phyloP scores from a whole-genome alignment of 53 echinoderm and acorn worm species.

The Zoroaster sp. region DNA sequence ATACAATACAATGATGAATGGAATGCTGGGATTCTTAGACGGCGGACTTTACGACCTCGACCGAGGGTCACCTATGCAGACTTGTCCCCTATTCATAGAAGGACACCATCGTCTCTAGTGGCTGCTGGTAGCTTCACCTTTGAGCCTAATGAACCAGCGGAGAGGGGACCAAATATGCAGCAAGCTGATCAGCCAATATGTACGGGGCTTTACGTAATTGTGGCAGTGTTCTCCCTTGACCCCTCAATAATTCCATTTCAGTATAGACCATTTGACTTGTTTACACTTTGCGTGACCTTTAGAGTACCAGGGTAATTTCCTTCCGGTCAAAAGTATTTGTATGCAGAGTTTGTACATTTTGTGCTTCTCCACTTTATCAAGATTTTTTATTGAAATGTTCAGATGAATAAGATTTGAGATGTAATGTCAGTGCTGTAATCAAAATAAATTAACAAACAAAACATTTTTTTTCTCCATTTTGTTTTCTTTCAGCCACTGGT shows the following conservation, averaged over 20 bases:
- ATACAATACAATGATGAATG: background rate
- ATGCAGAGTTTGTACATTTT: no score
- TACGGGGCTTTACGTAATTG: background rate
- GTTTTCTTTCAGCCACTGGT: background rate
- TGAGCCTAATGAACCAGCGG: conserved; percentile 11
- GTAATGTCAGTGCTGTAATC: no score
- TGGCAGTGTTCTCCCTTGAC: background rate
- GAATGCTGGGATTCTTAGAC: background rate
- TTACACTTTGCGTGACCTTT: no score
- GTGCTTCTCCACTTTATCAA: no score
- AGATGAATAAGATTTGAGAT: no score
- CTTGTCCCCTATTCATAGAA: conserved; percentile 9
- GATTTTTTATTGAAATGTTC: no score
- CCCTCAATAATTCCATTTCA: background rate
- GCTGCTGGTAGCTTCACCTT: conserved; percentile 39
- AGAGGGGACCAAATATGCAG: background rate
- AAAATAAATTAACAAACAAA: no score
- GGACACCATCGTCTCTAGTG: conserved; percentile 14
- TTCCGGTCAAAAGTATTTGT: no score
- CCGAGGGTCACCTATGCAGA: conserved; percentile 44
- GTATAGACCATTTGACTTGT: no score
- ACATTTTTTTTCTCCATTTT: no score
- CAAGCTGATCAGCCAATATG: background rate
- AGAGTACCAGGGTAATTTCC: no score
- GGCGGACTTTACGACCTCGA: conserved; percentile 34